phyloP scores from a whole-genome alignment of 1,140 invertebrate species.

The Diploscapter pachys region DNA sequence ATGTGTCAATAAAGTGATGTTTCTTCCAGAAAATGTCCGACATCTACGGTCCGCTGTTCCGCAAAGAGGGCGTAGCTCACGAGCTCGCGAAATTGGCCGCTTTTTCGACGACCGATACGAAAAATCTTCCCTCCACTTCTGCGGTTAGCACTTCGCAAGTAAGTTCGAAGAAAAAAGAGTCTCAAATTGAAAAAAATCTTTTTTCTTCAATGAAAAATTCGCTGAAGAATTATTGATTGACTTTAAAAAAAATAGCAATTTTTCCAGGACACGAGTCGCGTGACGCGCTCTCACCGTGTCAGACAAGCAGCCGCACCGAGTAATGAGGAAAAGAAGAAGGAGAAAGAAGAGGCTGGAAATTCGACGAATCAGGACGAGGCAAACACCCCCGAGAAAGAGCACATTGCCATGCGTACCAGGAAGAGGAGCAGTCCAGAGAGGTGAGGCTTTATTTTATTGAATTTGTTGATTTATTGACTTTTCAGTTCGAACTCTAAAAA shows the following conservation, averaged over 20 bases:
- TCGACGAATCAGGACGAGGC: background rate
- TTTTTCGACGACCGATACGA: conserved; percentile 5
- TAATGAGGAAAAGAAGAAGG: conserved; percentile 3
- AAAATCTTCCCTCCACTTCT: conserved; percentile 5
- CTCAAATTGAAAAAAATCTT: no score
- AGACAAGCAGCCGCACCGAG: background rate
- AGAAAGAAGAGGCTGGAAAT: background rate
- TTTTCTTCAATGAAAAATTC: no score
- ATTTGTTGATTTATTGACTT: conserved; percentile 3
- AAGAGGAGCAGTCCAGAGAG: conserved; percentile 20
- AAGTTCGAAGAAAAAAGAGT: no score
- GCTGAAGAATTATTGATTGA: no score
- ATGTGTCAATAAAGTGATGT: no score
- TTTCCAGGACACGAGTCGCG: no score
- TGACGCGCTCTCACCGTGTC: no score
- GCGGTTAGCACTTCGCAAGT: background rate
- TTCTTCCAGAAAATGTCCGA: conserved; percentile 42
- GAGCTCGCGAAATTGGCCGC: conserved; percentile 25
- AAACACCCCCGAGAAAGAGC: background rate
- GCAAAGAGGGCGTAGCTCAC: conserved; percentile 47
- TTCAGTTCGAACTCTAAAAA: conserved; percentile 20
- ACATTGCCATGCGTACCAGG: conserved; percentile 7
- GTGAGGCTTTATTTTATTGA: background rate
- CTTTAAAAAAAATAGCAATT: no score
- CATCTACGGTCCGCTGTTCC: conserved; percentile 50